Evolutionary conservation across 2,113 vertebrate species (phyloP).

Genomic region (Ptilorrhoa leucosticta): DNA sequence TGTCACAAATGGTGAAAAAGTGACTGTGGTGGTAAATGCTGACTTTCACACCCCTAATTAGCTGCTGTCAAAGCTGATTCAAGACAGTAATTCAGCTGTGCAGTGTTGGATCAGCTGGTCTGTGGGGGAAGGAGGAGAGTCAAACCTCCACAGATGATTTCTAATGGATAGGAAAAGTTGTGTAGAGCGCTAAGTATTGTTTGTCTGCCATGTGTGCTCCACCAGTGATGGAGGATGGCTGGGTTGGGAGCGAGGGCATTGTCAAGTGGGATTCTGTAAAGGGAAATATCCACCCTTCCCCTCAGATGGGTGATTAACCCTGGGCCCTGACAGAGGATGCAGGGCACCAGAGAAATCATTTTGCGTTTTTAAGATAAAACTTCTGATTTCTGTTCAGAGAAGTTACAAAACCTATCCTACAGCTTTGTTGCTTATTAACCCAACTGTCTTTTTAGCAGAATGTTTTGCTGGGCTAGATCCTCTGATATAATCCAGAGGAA

Average conservation of each 20-base stretch:
- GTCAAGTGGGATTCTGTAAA: neutral
- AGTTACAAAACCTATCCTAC: neutral
- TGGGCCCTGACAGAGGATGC: neutral
- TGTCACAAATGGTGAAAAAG: neutral
- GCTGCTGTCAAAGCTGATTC: neutral
- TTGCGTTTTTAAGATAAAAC: neutral
- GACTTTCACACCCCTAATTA: neutral
- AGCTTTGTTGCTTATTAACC: neutral
- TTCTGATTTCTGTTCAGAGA: neutral
- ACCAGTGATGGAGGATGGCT: rapidly evolving
- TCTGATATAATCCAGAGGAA: neutral
- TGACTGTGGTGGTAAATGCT: neutral
- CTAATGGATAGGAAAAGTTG: neutral
- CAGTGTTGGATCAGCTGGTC: neutral
- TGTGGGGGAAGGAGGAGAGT: neutral
- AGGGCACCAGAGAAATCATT: neutral
- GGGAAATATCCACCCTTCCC: neutral
- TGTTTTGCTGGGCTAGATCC: neutral
- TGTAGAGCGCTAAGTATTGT: neutral
- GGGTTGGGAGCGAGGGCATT: rapidly evolving
- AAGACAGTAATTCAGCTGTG: neutral
- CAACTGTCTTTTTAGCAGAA: neutral
- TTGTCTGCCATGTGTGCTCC: neutral
- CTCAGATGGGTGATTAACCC: neutral
- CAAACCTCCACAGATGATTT: neutral